Evolutionary conservation across 2,113 vertebrate genomes (phyloP), one percentile per base, ranked within the genome.

Genomic region (Ceyx cyanopectus): DNA sequence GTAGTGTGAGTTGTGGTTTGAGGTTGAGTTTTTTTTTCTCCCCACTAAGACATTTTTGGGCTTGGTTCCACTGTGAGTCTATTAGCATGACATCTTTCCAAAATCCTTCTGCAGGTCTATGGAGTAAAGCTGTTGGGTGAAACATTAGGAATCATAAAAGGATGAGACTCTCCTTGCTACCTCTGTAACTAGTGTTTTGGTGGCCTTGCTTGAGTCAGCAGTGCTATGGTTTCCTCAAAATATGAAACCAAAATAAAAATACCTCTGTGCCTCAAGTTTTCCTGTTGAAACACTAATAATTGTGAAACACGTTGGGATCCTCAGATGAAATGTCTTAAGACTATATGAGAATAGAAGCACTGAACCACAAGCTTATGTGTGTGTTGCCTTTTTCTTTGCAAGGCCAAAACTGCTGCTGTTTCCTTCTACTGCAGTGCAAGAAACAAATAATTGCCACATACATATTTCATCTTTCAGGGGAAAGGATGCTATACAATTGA

Each of bases 1-100:
- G 87, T 92, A 93, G 66, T 65, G 78, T 92, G 92, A 94, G 66
- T 79, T 95, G 94, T 79, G 78, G 54, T 74, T 91, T 89, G 63
- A 85, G 72, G 90, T 76, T 87, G 72, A 40, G 30, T 77, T 66
- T 91, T 92, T 92, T 86, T 91, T 86, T 37, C 74, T 87, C 70
- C 23, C 37, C 32, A 24, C 45, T 77, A 77, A 86, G 80, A 66
- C 88, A 56, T 75, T 93, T 91, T 73, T 75, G 78, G 91, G 90
- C 89, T 69, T 63, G 27, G 6, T 87, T 92, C 81, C 87, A 87
- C 2, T 4, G 29, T 70, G 41, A 48, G 27, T 61, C 81, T 78
- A 26, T 82, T 62, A 82, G 61, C 3, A 2, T 69, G 34, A 27
- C 40, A 48, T 60, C 63, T 92, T 95, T 70, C 37, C 81, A 85